phyloP scores from a whole-genome alignment of 2,888 invertebrate genomes.

The Dioctria linearis region DNA sequence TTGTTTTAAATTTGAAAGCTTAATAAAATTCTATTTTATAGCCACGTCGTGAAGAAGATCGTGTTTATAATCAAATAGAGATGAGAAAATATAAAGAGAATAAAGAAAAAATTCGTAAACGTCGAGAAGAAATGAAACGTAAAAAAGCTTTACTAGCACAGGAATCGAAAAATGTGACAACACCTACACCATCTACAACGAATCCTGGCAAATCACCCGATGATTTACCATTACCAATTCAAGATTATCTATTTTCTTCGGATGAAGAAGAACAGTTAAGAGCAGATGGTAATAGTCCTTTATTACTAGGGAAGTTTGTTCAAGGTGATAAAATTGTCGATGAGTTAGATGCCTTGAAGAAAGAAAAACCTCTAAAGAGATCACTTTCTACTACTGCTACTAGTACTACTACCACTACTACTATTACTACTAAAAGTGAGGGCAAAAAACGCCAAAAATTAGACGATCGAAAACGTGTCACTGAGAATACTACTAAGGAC shows the following conservation, averaged over 20 bases:
- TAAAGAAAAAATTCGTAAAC: constrained; percentile 81
- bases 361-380: constrained; percentile 63
- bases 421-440: constrained; percentile 59
- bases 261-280: constrained; percentile 64
- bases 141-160: constrained; percentile 30
- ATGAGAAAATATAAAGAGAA: constrained; percentile 84
- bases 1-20: neutral
- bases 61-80: constrained; percentile 78
- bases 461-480: constrained; percentile 58
- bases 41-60: constrained; percentile 88
- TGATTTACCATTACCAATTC: constrained; percentile 62
- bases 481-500: constrained; percentile 54
- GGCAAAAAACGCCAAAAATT: constrained; percentile 63
- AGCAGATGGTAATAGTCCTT: constrained; percentile 62
- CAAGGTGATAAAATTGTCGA: constrained; percentile 67
- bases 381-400: constrained; percentile 57
- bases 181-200: no score
- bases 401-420: no score
- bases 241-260: constrained; percentile 66
- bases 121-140: constrained; percentile 66
- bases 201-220: neutral
- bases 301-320: constrained; percentile 63
- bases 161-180: neutral
- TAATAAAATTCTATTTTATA: constrained; percentile 66
- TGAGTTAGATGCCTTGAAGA: constrained; percentile 66